These are phyloP conservation scores for Phyllostomus discolor DNA, from an alignment of 2,113 vertebrate species.

Conservation along the genomic window DNA sequence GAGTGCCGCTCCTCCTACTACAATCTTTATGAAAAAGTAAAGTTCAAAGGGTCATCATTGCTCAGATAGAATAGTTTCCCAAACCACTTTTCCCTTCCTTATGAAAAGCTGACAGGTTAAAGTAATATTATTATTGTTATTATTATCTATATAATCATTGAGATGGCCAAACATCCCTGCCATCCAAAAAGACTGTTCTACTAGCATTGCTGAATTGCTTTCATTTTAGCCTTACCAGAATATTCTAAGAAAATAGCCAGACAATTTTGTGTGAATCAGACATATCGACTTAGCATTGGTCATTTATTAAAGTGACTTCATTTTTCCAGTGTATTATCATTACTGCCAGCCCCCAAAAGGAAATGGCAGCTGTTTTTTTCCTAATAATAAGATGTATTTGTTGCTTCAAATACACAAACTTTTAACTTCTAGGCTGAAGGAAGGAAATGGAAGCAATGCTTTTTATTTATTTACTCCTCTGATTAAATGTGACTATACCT, in stretches of 20 bases:
- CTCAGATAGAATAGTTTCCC: not conserved
- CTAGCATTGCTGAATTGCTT: not conserved
- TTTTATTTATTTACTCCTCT: constrained; percentile 1
- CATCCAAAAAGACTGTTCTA: not conserved
- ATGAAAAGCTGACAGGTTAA: not conserved
- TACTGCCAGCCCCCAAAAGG: not conserved
- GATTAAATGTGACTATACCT: not conserved
- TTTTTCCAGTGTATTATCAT: constrained; percentile 9
- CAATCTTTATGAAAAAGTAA: not conserved
- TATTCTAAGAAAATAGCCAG: not conserved
- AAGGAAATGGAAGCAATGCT: not conserved
- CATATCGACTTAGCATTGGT: not conserved
- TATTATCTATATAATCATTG: not conserved
- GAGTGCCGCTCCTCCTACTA: not conserved
- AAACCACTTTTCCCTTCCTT: not conserved
- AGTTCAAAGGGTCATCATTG: not conserved
- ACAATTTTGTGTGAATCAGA: not conserved
- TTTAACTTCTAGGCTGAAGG: not conserved
- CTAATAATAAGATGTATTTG: not conserved
- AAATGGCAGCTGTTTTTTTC: not conserved
- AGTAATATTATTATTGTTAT: not conserved
- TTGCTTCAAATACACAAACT: not conserved
- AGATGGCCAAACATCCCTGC: not conserved
- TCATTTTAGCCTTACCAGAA: not conserved
- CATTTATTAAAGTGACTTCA: not conserved